Percentiles rank a stretch among this genome's conserved stretches.
phyloP scores from a whole-genome alignment of 2,888 invertebrate species.

The Cosmopolites sordidus region DNA sequence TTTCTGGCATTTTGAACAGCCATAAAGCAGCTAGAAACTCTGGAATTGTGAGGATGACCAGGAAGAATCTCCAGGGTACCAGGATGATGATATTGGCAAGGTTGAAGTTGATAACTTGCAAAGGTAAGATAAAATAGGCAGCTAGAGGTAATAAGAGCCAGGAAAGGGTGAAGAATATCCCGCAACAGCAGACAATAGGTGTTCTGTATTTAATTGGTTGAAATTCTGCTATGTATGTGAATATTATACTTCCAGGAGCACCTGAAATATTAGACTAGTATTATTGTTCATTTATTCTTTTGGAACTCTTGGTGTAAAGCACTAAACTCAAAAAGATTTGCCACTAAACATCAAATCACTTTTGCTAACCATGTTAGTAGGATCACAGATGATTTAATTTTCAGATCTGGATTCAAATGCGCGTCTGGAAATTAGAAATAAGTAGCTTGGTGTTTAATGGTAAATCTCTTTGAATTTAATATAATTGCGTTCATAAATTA shows the following conservation, averaged over 20 bases:
- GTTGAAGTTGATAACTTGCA: conserved; percentile 27
- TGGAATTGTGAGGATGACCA: conserved; percentile 63
- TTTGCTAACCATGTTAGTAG: no score
- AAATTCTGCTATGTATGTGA: conserved; percentile 64
- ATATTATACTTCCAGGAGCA: conserved; percentile 45
- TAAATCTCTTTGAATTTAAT: no score
- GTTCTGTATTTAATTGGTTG: conserved; percentile 57
- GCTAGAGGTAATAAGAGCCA: conserved; percentile 46
- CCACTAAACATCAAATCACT: no score
- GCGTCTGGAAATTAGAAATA: neutral
- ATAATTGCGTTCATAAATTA: neutral
- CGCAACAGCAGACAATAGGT: conserved; percentile 59
- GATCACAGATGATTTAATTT: neutral
- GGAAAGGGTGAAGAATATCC: conserved; percentile 60
- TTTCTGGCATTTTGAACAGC: conserved; percentile 62
- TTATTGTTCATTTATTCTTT: neutral
- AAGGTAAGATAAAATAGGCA: conserved; percentile 39
- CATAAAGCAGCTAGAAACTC: conserved; percentile 58
- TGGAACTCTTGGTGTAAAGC: no score
- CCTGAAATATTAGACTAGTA: conserved; percentile 18
- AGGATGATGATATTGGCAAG: conserved; percentile 48
- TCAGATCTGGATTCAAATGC: neutral
- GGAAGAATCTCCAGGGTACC: conserved; percentile 71
- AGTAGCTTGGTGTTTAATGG: no score
- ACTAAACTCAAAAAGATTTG: no score